Evolutionary conservation across 2,888 invertebrate species (phyloP).

Genomic region (Hemicrepidius hirtus): DNA sequence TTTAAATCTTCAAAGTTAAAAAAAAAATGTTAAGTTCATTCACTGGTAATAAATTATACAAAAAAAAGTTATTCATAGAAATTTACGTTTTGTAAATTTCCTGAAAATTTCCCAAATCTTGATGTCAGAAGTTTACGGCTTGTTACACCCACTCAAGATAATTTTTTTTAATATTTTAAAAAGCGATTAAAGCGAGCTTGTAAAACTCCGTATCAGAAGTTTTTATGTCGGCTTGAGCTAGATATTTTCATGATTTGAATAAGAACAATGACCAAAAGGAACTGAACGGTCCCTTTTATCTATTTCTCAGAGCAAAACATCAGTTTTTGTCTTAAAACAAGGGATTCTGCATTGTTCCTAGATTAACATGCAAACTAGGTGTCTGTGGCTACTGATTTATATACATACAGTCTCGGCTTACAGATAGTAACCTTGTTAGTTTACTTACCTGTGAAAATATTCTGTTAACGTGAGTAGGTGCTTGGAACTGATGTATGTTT

Average conservation of each 20-base stretch:
- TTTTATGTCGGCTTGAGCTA: constrained; percentile 5
- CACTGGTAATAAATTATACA: too few species aligned
- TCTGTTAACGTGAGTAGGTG: constrained; percentile 31
- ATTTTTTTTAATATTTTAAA: neutral
- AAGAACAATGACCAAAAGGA: constrained; percentile 31
- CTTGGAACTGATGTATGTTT: constrained; percentile 16
- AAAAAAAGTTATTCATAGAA: too few species aligned
- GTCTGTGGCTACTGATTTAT: constrained; percentile 40
- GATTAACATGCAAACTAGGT: constrained; percentile 42
- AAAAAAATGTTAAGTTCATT: too few species aligned
- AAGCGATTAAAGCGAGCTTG: neutral
- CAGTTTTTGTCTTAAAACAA: constrained; percentile 29
- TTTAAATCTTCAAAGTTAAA: neutral
- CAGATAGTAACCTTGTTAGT: constrained; percentile 40
- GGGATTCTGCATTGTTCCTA: constrained; percentile 41
- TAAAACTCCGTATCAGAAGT: neutral
- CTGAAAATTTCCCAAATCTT: too few species aligned
- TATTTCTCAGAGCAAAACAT: constrained; percentile 32
- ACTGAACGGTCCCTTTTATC: constrained; percentile 29
- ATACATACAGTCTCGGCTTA: constrained; percentile 15
- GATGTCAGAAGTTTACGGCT: neutral
- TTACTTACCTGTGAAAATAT: constrained; percentile 42
- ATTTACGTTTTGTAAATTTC: too few species aligned
- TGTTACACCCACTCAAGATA: neutral
- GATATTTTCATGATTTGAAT: constrained; percentile 2